phyloP scores from a whole-genome alignment of 2,797 vertebrate genomes.

The Stomatorhinus walkeri region DNA sequence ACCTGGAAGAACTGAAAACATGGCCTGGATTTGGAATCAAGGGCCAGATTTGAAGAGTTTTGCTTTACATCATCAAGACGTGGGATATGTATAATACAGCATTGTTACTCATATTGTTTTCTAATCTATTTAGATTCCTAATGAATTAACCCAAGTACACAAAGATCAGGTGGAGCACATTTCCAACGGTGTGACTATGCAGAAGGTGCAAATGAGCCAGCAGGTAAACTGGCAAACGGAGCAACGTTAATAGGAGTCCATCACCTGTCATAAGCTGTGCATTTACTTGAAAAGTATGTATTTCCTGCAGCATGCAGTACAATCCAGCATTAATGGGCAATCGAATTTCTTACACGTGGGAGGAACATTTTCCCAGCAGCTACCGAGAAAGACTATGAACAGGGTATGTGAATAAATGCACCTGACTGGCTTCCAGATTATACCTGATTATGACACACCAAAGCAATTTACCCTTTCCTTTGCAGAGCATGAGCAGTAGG shows the following conservation, averaged over 20 bases:
- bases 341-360: not conserved
- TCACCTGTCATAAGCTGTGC: not conserved
- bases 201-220: not conserved
- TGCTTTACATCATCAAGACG: not conserved
- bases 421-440: not conserved
- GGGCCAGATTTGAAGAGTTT: not conserved
- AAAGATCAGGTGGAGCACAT: not conserved
- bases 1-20: not conserved
- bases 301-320: not conserved
- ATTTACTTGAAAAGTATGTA: not conserved
- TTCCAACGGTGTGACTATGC: not conserved
- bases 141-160: not conserved
- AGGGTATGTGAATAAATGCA: constrained; percentile 13
- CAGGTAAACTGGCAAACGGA: not conserved
- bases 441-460: not conserved
- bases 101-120: not conserved
- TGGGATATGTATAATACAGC: not conserved
- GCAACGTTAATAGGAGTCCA: not conserved
- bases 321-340: not conserved
- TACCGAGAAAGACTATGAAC: not conserved
- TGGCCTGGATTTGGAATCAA: not conserved
- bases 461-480: not conserved
- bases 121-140: constrained; percentile 10
- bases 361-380: not conserved
- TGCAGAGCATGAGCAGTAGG: not conserved